phyloP scores from a whole-genome alignment of 2,797 vertebrate genomes.

The Tenualosa thibaudeaui region DNA sequence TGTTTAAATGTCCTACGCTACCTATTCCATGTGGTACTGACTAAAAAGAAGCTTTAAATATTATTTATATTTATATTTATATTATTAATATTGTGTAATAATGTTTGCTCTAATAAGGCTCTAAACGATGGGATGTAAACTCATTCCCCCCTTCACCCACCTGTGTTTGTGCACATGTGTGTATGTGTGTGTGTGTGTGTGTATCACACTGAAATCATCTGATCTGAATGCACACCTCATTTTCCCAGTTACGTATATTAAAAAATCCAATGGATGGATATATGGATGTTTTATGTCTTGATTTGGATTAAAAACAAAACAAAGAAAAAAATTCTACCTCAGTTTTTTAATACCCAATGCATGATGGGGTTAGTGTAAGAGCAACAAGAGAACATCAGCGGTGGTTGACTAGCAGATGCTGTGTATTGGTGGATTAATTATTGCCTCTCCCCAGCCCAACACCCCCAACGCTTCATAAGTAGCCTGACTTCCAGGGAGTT shows the following conservation, averaged over 20 bases:
- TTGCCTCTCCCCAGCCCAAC: background rate
- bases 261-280: too few relatives aligned
- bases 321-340: too few relatives aligned
- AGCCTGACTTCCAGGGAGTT: background rate
- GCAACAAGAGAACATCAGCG: background rate
- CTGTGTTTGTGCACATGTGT: background rate
- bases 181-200: background rate
- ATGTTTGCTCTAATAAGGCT: background rate
- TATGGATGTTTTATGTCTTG: too few relatives aligned
- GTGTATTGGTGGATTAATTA: background rate
- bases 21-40: background rate
- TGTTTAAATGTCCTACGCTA: too few relatives aligned
- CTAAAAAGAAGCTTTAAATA: constrained; percentile 20
- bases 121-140: background rate
- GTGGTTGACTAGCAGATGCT: background rate
- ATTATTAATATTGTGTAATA: background rate
- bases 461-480: background rate
- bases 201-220: background rate
- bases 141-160: background rate
- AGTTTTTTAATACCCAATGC: too few relatives aligned
- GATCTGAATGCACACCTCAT: background rate
- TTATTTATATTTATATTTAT: background rate
- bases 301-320: too few relatives aligned
- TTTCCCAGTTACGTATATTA: background rate
- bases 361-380: background rate